Percentiles rank a stretch among this genome's conserved stretches.
These are phyloP conservation scores for Palloptera scutellata DNA, from an alignment of 2,888 invertebrate genomes.

Conservation along the genomic window DNA sequence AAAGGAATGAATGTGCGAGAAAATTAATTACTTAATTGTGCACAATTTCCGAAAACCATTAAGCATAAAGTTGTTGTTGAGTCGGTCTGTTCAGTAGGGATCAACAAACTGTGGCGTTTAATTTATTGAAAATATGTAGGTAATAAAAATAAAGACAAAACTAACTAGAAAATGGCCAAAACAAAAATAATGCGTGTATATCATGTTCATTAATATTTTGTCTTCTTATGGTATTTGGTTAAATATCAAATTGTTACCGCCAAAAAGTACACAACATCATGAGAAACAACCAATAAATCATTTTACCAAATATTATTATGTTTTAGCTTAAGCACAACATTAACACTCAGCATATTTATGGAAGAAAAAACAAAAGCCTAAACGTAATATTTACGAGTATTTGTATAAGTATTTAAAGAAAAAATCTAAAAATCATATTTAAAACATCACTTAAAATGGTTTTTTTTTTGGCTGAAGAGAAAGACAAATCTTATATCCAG, in stretches of 20 bases:
- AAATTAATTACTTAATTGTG: too few relatives aligned
- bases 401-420: not conserved
- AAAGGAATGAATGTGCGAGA: too few relatives aligned
- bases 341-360: not conserved
- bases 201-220: slow-evolving; percentile 15
- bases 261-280: slow-evolving; percentile 46
- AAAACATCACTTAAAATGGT: not conserved
- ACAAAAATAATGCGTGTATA: not conserved
- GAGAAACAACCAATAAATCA: slow-evolving; percentile 51
- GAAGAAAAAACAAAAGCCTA: not conserved
- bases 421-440: not conserved
- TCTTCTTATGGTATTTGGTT: slow-evolving; percentile 34
- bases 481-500: slow-evolving; percentile 4
- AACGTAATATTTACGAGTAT: not conserved
- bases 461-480: not conserved
- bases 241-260: slow-evolving; percentile 50
- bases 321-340: slow-evolving; percentile 18
- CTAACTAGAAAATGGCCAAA: too few relatives aligned
- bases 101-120: not conserved
- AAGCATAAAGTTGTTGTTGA: too few relatives aligned
- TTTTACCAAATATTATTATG: slow-evolving; percentile 44
- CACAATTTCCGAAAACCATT: too few relatives aligned
- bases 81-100: too few relatives aligned
- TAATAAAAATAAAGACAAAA: not conserved
- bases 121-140: not conserved